Base-by-base conservation (phyloP, 2,888 invertebrate species). In the Coelogynopora nodosa region DNA sequence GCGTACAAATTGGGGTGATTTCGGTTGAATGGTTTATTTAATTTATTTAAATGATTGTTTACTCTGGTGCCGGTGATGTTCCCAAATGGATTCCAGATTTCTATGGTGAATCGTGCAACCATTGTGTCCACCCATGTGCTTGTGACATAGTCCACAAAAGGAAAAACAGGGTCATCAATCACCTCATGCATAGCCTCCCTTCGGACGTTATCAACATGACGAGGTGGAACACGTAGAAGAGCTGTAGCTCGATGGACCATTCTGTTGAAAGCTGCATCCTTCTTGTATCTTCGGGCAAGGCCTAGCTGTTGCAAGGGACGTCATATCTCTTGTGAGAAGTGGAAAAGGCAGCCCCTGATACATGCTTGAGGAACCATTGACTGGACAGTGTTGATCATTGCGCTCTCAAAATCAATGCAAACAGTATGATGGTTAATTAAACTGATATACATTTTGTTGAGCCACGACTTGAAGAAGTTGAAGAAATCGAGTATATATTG, bases 181-280 rank as follows among this genome's bases (percentile, higher is more conserved):
- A 5, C 49, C 49, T 49, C 49, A 49, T 49, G 5, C 49, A 49
- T 49, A 49, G 74, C 74, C 23, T 74, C 27, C 74, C 5, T 74
- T 26, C 74, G 23, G 74, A 23, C 74, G 74, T 74, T 26, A 74
- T 74, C 23, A 74, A 74, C 74, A 10, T 74, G 74, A 23, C 23
- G 74, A 74, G 74, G 74, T 74, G 74, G 23, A 74, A 74, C 74
- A 74, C 5, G 27, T 74, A 26, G 23, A 74, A 74, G 74, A 74
- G 74, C 74, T 74, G 74, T 49, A 49, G 49, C 18, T 49, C 49
- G 49, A 49, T 49, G 49, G 49, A 49, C 49, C 5, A 74, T 74
- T 74, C 74, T 74, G 74, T 74, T 74, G 74, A 74, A 74, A 74
- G 74, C 74, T 74, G 74, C 74, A 23, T n/a, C n/a, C n/a, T n/a